Conservation (phyloP, 2,888 invertebrate species). For the Lithophane ornitopus region DNA sequence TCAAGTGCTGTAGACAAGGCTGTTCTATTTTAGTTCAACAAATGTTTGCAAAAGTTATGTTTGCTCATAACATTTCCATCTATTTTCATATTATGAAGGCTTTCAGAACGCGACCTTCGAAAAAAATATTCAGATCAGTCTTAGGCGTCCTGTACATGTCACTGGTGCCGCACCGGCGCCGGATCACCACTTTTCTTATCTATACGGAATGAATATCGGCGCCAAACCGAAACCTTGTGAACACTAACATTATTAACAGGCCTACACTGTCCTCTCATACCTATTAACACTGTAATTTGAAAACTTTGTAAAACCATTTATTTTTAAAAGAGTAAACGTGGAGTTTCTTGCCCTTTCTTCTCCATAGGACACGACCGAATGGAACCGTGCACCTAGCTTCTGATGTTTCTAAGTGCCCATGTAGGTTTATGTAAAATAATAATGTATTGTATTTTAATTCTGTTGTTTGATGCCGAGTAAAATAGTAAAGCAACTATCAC, state of each 20-base stretch:
- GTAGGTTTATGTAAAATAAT: not conserved
- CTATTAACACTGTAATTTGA: not conserved
- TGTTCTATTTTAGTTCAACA: constrained; percentile 24
- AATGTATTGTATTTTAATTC: not conserved
- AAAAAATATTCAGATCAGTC: constrained; percentile 48
- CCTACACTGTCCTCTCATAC: not conserved
- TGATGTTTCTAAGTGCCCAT: not conserved
- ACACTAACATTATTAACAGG: too few relatives aligned
- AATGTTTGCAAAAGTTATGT: constrained; percentile 29
- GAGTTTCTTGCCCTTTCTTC: not conserved
- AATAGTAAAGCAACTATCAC: too few relatives aligned
- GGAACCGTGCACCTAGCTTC: not conserved
- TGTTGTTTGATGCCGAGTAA: too few relatives aligned
- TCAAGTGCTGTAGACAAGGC: constrained; percentile 5
- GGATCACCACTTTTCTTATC: too few relatives aligned
- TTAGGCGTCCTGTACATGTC: not conserved
- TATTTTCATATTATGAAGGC: constrained; percentile 13
- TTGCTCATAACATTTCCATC: constrained; percentile 25
- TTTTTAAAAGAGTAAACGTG: too few relatives aligned
- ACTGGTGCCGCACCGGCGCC: too few relatives aligned
- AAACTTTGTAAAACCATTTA: not conserved
- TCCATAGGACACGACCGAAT: not conserved
- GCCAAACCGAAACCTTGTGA: too few relatives aligned
- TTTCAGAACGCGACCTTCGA: constrained; percentile 23
- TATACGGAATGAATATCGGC: too few relatives aligned